These are phyloP conservation scores for Ptilorrhoa leucosticta DNA, from an alignment of 2,113 vertebrate species.

Conservation along the genomic window DNA sequence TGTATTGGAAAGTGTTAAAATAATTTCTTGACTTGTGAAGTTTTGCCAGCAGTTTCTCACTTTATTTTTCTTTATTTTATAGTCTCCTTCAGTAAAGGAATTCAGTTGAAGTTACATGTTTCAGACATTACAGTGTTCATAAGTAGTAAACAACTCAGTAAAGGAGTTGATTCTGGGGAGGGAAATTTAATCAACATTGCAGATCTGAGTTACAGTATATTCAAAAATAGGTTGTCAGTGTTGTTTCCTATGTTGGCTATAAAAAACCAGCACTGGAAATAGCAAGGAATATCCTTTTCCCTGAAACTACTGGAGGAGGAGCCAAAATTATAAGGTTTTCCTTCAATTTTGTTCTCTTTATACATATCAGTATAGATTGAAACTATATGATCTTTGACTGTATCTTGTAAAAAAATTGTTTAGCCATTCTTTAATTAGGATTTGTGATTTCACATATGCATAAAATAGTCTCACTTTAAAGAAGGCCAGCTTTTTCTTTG, in stretches of 20 bases:
- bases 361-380: not conserved
- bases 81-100: not conserved
- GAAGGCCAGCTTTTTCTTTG: not conserved
- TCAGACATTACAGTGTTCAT: not conserved
- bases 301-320: not conserved
- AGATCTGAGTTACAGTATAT: not conserved
- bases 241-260: conserved; percentile 5
- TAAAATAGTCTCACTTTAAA: not conserved
- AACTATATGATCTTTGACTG: not conserved
- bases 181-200: not conserved
- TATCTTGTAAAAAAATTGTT: not conserved
- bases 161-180: not conserved
- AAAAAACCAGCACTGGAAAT: not conserved
- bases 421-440: not conserved
- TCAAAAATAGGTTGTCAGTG: conserved; percentile 10
- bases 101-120: not conserved
- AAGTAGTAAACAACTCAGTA: not conserved
- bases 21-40: not conserved
- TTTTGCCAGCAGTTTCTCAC: not conserved
- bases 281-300: not conserved
- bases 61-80: not conserved
- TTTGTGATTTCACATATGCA: not conserved
- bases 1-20: conserved; percentile 5
- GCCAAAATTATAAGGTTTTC: not conserved
- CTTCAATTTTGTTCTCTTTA: not conserved